Percentiles rank a stretch among this genome's conserved stretches.
These are phyloP conservation scores for Spialia ferax DNA, from an alignment of 2,888 invertebrate genomes.

Conservation along the genomic window DNA sequence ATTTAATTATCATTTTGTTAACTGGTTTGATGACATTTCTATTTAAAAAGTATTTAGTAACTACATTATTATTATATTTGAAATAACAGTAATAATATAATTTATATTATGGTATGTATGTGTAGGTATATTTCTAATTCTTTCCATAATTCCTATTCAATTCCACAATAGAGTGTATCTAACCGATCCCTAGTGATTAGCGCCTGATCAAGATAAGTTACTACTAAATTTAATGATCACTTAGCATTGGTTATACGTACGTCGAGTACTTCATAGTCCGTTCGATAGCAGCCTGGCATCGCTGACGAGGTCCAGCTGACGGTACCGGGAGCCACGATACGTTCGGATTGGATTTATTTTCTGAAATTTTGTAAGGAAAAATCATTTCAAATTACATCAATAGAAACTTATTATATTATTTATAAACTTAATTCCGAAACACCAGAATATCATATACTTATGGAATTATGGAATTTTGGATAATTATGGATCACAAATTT, in stretches of 20 bases:
- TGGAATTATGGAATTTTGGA: too few relatives aligned
- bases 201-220: conserved; percentile 15
- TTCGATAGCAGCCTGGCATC: conserved; percentile 11
- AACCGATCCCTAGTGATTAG: conserved; percentile 13
- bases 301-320: conserved; percentile 8
- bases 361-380: too few relatives aligned
- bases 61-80: too few relatives aligned
- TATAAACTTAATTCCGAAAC: too few relatives aligned
- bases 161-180: conserved; percentile 12
- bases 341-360: not conserved
- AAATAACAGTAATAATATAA: not conserved
- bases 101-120: not conserved
- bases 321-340: conserved; percentile 11
- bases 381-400: too few relatives aligned
- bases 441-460: too few relatives aligned
- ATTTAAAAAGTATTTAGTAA: not conserved
- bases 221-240: conserved; percentile 24
- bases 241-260: conserved; percentile 23
- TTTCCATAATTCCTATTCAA: not conserved
- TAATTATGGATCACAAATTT: too few relatives aligned
- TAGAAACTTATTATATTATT: too few relatives aligned
- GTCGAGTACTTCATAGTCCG: conserved; percentile 6
- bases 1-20: too few relatives aligned
- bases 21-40: conserved; percentile 10
- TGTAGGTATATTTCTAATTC: not conserved